Base-by-base conservation (phyloP, 2,797 vertebrate species). In the Scomberomorus guttatus region DNA sequence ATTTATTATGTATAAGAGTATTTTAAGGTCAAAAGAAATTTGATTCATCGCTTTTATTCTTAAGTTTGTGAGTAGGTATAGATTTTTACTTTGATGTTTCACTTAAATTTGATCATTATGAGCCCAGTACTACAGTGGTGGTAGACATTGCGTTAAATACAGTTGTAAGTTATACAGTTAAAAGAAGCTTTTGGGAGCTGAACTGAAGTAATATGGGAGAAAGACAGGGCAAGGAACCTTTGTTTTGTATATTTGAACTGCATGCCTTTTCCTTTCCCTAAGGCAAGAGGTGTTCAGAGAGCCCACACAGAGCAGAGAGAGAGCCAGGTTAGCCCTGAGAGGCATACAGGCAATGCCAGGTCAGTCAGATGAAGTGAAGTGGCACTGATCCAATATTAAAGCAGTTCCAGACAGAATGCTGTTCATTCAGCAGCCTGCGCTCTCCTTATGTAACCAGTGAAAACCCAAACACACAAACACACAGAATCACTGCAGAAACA, bases 321-420 rank as follows among this genome's bases (percentile, higher is more conserved):
- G 59, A 75, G 18, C 22, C 9, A 44, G 61, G 58, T 57, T 15
- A 56, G 25, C 57, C 34, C 65, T 42, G 77, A 78, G 37, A 72
- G 7, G 44, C 27, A 82, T 74, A 83, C 51, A 9, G 64, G 58
- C 65, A 74, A 9, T 20, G 14, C 39, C n/a, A 37, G 57, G 52
- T 79, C 77, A 68, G 74, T 57, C 54, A 76, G 57, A 79, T 60
- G 37, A 81, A 66, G 59, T 59, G 60, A 71, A 79, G 61, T 77
- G 80, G 48, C 64, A 62, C 77, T 75, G 77, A 87, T 65, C 4
- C 69, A 69, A 64, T 59, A 81, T 75, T 46, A 68, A 65, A 74
- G 69, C 60, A 58, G 34, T 77, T 71, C 27, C 42, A 69, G 68
- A 81, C 37, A 59, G 72, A 74, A 54, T 44, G 54, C 25, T 64